Percentiles rank a stretch among this genome's conserved stretches.
Evolutionary conservation across 2,113 vertebrate species (phyloP).

Genomic region (Speoplatyrhinus poulsoni): DNA sequence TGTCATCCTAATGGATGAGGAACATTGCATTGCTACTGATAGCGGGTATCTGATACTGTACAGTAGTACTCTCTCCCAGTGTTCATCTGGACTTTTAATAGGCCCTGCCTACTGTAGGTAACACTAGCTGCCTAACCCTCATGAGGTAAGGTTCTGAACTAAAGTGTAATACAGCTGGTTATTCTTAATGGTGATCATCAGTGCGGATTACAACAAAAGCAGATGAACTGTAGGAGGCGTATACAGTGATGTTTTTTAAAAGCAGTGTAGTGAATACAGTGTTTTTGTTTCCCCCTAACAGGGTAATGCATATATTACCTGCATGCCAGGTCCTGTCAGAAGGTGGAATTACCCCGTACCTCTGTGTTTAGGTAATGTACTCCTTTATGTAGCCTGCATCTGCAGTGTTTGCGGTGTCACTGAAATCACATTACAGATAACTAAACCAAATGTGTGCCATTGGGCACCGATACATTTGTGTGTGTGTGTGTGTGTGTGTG

Average conservation of each 20-base stretch:
- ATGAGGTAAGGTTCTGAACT: too few relatives aligned
- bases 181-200: too few relatives aligned
- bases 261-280: slow-evolving; percentile 18
- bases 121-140: too few relatives aligned
- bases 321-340: slow-evolving; percentile 97
- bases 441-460: slow-evolving; percentile 30
- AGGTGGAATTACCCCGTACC: slow-evolving; percentile 98
- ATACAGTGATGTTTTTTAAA: not conserved
- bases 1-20: too few relatives aligned
- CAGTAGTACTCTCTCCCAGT: too few relatives aligned
- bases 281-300: slow-evolving; percentile 63
- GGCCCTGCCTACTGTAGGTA: too few relatives aligned
- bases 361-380: slow-evolving; percentile 89
- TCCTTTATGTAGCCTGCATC: slow-evolving; percentile 25
- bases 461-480: not conserved
- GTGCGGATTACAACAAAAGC: too few relatives aligned
- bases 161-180: too few relatives aligned
- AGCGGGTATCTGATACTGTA: too few relatives aligned
- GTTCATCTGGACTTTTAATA: too few relatives aligned
- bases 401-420: slow-evolving; percentile 28
- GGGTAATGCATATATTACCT: slow-evolving; percentile 96
- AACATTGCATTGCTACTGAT: too few relatives aligned
- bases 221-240: too few relatives aligned
- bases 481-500: not conserved
- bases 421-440: slow-evolving; percentile 19